Base-by-base conservation (phyloP, 2,797 vertebrate genomes). In the Notolabrus celidotus region DNA sequence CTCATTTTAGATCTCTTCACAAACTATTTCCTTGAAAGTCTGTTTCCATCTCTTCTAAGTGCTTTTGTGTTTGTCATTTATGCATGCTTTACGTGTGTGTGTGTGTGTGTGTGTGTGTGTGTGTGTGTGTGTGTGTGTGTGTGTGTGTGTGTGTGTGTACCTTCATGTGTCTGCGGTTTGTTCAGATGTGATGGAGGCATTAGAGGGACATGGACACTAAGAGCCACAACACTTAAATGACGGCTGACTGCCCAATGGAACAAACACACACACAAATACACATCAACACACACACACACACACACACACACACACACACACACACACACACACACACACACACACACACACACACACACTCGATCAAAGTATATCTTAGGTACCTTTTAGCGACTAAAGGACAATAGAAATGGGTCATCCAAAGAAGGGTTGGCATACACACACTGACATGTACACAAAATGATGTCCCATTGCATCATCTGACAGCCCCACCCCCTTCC, bases 391-490 rank as follows among this genome's bases (percentile, higher is more conserved):
- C 71, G 67, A 51, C 74, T 57, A 42, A 50, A 77, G 74, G 63
- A 79, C 82, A 69, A 82, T 78, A 80, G 68, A 86, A 84, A 68
- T 72, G 61, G 75, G 72, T 75, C 59, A 53, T 74, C 42, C 42
- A 19, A 68, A 67, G 76, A 72, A 27, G n/a, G 25, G 19, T 53
- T 33, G 42, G 14, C 50, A 22, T 43, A 69, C 47, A 60, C 19
- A 67, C 56, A 52, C 1, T 57, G 22, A 42, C 14, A 59, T 27
- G 51, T 61, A 77, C 63, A 80, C 60, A 74, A 77, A 82, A 71
- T 64, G 52, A 86, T 63, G 41, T 33, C 57, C 60, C 29, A 42
- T 84, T 89, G 86, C 83, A 84, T 89, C 84, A 88, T 86, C 74
- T 77, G 54, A 52, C 68, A 66, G 58, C 56, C 19, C 68, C 45